Evolutionary conservation across 2,113 vertebrate species (phyloP).

Genomic region (Labeo rohita): DNA sequence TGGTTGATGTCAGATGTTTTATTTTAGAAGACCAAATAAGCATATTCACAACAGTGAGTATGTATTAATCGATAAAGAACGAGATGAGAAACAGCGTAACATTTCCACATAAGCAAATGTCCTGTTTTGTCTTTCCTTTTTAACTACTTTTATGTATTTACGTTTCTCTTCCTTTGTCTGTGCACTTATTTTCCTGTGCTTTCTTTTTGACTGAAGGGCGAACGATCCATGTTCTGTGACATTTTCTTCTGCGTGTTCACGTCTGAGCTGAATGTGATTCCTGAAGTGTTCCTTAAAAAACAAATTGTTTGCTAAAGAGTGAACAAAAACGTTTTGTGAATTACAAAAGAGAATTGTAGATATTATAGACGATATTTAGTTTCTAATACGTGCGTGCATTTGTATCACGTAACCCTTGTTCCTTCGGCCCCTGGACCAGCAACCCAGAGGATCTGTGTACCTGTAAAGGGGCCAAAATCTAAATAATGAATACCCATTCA

Average conservation of each 20-base stretch:
- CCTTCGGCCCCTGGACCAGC: neutral
- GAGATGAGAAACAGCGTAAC: neutral
- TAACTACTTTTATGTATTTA: neutral
- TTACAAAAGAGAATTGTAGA: neutral
- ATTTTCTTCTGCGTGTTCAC: neutral
- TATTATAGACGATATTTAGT: neutral
- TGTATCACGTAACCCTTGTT: neutral
- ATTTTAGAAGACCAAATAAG: constrained; percentile 30
- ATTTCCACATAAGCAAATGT: neutral
- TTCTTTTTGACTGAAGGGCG: neutral
- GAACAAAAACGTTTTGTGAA: neutral
- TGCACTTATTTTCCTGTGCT: neutral
- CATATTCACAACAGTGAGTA: constrained; percentile 24
- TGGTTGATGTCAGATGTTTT: neutral
- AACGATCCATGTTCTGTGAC: neutral
- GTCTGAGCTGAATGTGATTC: constrained; percentile 27
- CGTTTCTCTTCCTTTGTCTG: neutral
- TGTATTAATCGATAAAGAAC: neutral
- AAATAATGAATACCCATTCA: constrained; percentile 65
- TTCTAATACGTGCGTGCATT: neutral
- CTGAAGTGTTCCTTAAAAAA: constrained; percentile 49
- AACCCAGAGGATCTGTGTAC: constrained; percentile 49
- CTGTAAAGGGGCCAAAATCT: constrained; percentile 45
- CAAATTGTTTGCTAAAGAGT: neutral
- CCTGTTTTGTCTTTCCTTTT: neutral